Percentiles rank a stretch among this genome's conserved stretches.
These are phyloP conservation scores for Tupaia chinensis DNA, from an alignment of 2,113 vertebrate genomes.

Conservation along the genomic window DNA sequence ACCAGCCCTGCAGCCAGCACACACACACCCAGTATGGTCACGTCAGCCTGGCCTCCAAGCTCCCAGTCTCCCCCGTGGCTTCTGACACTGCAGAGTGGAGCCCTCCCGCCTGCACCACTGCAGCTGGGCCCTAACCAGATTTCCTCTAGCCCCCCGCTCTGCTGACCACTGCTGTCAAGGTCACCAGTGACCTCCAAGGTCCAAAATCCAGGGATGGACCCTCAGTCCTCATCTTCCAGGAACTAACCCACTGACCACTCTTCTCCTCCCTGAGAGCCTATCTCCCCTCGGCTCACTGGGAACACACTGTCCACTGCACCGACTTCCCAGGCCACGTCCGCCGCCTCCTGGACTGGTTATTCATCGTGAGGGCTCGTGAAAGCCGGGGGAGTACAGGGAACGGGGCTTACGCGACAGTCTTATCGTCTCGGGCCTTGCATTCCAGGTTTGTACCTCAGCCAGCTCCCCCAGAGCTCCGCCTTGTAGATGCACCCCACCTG, in stretches of 20 bases:
- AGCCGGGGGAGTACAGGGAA: background rate
- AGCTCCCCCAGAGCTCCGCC: background rate
- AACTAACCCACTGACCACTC: no score
- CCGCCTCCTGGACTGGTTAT: background rate
- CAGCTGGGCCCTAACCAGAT: background rate
- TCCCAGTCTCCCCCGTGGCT: no score
- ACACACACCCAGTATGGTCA: no score
- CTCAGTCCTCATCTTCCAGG: background rate
- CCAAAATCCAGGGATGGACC: background rate
- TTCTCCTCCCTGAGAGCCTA: no score
- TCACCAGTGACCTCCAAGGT: background rate
- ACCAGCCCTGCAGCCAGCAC: no score
- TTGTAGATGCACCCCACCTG: rapidly evolving
- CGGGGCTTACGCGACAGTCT: background rate
- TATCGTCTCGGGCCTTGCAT: background rate
- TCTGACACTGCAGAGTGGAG: no score
- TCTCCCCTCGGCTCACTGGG: background rate
- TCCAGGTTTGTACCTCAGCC: background rate
- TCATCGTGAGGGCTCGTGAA: background rate
- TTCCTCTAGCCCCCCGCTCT: background rate
- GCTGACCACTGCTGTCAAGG: background rate
- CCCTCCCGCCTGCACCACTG: no score
- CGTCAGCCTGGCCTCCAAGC: no score
- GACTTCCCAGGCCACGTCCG: background rate
- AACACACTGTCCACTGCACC: background rate